phyloP scores from a whole-genome alignment of 2,797 vertebrate species.

The Sitta carolinensis region DNA sequence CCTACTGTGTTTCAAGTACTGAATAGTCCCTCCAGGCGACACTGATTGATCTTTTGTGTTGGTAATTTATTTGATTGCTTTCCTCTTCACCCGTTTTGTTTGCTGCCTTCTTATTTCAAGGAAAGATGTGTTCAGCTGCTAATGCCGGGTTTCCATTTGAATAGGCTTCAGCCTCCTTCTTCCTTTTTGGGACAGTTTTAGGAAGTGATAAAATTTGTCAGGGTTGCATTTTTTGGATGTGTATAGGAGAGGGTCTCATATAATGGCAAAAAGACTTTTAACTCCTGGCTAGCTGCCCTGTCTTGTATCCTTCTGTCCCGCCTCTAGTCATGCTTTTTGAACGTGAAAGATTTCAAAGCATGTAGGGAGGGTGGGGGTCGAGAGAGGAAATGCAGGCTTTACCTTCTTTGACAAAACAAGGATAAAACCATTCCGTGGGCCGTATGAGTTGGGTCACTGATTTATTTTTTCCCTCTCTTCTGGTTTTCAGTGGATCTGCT shows the following conservation, averaged over 20 bases:
- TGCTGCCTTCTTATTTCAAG: not conserved
- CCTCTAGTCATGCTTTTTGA: not conserved
- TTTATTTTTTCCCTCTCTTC: not conserved
- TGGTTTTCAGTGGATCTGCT: slow-evolving; percentile 74
- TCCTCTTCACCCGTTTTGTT: not conserved
- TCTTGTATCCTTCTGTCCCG: not conserved
- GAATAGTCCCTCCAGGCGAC: not conserved
- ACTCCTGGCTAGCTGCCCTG: not conserved
- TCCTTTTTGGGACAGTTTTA: not conserved
- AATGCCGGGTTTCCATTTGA: not conserved
- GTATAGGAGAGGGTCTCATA: not conserved
- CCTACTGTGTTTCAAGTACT: not conserved
- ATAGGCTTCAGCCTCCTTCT: not conserved
- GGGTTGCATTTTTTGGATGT: not conserved
- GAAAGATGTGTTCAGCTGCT: not conserved
- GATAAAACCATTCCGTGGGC: not conserved
- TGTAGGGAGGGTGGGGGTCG: no score
- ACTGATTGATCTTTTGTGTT: slow-evolving; percentile 46
- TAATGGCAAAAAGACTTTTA: not conserved
- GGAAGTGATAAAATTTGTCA: not conserved
- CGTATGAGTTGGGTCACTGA: not conserved
- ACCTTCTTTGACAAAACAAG: not conserved
- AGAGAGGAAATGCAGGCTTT: not conserved
- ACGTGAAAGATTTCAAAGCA: not conserved
- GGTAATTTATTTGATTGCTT: slow-evolving; percentile 15